Percentiles rank a stretch among this genome's conserved stretches.
phyloP scores from a whole-genome alignment of 1,140 invertebrate genomes.

The Rhopalosiphum maidis region DNA sequence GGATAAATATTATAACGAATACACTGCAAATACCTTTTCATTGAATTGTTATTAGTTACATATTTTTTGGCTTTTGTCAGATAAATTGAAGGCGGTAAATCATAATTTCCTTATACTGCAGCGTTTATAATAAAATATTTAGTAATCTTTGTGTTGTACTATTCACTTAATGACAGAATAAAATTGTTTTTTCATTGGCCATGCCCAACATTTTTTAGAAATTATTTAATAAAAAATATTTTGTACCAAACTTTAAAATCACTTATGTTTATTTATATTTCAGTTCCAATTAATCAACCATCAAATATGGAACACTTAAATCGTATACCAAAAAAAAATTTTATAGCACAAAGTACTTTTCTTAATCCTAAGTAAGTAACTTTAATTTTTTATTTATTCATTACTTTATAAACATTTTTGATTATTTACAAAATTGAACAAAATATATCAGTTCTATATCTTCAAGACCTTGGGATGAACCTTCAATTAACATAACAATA shows the following conservation, averaged over 20 bases:
- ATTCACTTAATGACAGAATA: too few species aligned
- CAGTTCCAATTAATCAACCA: background rate
- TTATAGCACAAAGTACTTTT: background rate
- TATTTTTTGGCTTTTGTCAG: too few species aligned
- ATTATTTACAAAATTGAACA: background rate
- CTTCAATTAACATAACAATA: background rate
- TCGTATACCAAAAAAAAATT: constrained; percentile 45
- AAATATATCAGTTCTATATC: background rate
- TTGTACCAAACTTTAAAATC: background rate
- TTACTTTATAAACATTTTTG: background rate
- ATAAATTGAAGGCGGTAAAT: too few species aligned
- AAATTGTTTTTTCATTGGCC: too few species aligned
- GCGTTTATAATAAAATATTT: too few species aligned
- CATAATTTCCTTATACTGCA: too few species aligned
- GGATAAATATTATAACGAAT: too few species aligned
- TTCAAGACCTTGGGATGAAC: background rate
- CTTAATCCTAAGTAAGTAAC: constrained; percentile 21
- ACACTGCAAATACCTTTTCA: too few species aligned
- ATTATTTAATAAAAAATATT: background rate
- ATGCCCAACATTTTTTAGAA: background rate
- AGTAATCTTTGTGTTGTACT: too few species aligned
- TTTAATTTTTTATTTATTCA: background rate
- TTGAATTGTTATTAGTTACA: too few species aligned
- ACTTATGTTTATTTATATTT: background rate
- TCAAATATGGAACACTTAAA: background rate